phyloP scores from a whole-genome alignment of 2,113 vertebrate species.

The Tangachromis dhanisi region DNA sequence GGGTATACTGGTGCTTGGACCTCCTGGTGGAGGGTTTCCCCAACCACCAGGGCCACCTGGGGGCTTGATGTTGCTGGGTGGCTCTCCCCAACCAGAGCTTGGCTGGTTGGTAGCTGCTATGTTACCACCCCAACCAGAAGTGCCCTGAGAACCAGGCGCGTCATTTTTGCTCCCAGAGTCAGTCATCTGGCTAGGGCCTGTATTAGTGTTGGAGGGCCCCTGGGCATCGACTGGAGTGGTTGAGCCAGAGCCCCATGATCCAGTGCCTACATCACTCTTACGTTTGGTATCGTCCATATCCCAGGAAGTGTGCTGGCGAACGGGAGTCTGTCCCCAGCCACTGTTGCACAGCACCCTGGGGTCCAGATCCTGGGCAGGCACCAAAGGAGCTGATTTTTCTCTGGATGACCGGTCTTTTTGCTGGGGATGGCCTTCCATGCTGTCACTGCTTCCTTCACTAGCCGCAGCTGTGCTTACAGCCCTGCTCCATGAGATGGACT shows the following conservation, averaged over 20 bases:
- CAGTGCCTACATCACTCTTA: constrained; percentile 84
- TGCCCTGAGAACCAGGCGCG: constrained; percentile 86
- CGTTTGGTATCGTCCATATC: constrained; percentile 84
- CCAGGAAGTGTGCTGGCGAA: constrained; percentile 96
- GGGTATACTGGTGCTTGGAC: constrained; percentile 74
- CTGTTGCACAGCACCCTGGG: constrained; percentile 94
- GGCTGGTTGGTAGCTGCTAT: constrained; percentile 57
- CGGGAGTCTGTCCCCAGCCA: constrained; percentile 97
- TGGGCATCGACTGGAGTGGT: constrained; percentile 41
- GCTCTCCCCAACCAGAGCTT: constrained; percentile 79
- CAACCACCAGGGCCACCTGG: constrained; percentile 81
- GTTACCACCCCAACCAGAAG: constrained; percentile 86
- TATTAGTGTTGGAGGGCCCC: constrained; percentile 49
- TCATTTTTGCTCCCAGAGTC: constrained; percentile 86
- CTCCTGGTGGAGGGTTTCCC: constrained; percentile 76
- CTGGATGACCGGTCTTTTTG: constrained; percentile 68
- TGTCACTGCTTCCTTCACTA: constrained; percentile 86
- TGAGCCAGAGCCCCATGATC: constrained; percentile 84
- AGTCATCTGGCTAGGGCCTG: constrained; percentile 74
- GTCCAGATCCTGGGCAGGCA: constrained; percentile 90
- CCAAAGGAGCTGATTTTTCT: constrained; percentile 67
- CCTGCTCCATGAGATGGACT: constrained; percentile 81
- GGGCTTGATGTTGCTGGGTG: constrained; percentile 78
- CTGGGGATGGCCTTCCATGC: constrained; percentile 73
- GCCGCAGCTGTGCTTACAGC: constrained; percentile 74